These are phyloP conservation scores for Ceramica pisi DNA, from an alignment of 2,888 invertebrate genomes.

Conservation along the genomic window DNA sequence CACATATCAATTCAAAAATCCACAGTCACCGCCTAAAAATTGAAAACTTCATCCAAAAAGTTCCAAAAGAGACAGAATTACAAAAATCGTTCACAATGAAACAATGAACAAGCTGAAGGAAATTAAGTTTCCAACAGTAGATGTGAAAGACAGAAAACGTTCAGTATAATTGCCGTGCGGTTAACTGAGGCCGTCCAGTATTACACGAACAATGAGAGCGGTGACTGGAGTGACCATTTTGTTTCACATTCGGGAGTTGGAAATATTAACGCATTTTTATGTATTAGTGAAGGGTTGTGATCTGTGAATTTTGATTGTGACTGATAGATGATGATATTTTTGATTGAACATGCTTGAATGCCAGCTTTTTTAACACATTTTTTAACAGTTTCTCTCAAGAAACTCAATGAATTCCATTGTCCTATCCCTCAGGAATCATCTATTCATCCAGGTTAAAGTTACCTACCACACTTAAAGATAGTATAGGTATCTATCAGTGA, in stretches of 20 bases:
- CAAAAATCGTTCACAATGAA: slow-evolving; percentile 64
- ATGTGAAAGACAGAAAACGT: slow-evolving; percentile 71
- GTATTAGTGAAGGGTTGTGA: neutral
- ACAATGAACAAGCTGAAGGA: slow-evolving; percentile 71
- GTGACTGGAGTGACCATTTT: slow-evolving; percentile 62
- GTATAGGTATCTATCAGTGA: neutral
- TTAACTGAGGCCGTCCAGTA: slow-evolving; percentile 68
- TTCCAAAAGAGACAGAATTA: slow-evolving; percentile 49
- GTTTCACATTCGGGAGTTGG: slow-evolving; percentile 24
- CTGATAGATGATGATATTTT: neutral
- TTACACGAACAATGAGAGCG: slow-evolving; percentile 69
- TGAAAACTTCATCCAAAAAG: slow-evolving; percentile 5
- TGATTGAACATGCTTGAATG: neutral
- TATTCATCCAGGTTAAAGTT: neutral
- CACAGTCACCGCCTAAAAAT: neutral
- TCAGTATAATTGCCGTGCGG: slow-evolving; percentile 72
- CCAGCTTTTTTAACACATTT: neutral
- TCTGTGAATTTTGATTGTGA: neutral
- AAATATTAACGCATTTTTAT: slow-evolving; percentile 28
- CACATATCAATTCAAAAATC: neutral
- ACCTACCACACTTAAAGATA: neutral
- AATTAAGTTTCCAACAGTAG: slow-evolving; percentile 73
- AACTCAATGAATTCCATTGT: too few species aligned
- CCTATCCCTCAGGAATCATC: neutral
- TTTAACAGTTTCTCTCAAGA: too few species aligned